Conservation (phyloP, 2,888 invertebrate species). For the Spilarctia lutea region DNA sequence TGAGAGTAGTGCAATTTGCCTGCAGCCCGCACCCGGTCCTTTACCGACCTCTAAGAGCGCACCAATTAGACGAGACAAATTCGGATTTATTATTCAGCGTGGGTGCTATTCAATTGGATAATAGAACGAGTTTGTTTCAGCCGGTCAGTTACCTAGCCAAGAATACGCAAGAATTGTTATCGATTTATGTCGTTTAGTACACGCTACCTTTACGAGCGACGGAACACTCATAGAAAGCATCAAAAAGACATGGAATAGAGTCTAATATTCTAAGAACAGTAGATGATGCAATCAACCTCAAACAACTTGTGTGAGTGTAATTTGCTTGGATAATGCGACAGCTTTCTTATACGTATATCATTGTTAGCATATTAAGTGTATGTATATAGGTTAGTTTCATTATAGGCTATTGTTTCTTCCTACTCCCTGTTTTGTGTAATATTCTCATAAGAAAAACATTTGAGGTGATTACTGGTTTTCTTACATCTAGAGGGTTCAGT, state of each 20-base stretch:
- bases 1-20: slow-evolving; percentile 75
- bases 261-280: slow-evolving; percentile 35
- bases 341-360: slow-evolving; percentile 45
- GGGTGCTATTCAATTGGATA: slow-evolving; percentile 69
- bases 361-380: slow-evolving; percentile 36
- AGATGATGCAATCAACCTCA: slow-evolving; percentile 38
- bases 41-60: slow-evolving; percentile 63
- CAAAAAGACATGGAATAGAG: slow-evolving; percentile 20
- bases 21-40: slow-evolving; percentile 66
- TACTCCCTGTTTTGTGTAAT: slow-evolving; percentile 36
- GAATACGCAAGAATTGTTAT: slow-evolving; percentile 51
- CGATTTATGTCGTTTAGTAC: slow-evolving; percentile 40
- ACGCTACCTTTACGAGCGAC: slow-evolving; percentile 39
- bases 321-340: slow-evolving; percentile 50
- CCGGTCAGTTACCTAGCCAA: slow-evolving; percentile 50
- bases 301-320: slow-evolving; percentile 37
- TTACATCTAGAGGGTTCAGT: slow-evolving; percentile 34
- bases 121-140: slow-evolving; percentile 61
- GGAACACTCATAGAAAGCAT: slow-evolving; percentile 22
- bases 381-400: slow-evolving; percentile 25
- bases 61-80: slow-evolving; percentile 81
- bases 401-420: slow-evolving; percentile 36
- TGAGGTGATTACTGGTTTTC: slow-evolving; percentile 14
- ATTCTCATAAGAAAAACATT: slow-evolving; percentile 16
- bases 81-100: slow-evolving; percentile 76